These are phyloP conservation scores for Leuctra nigra DNA, from an alignment of 2,888 invertebrate species.

Conservation along the genomic window DNA sequence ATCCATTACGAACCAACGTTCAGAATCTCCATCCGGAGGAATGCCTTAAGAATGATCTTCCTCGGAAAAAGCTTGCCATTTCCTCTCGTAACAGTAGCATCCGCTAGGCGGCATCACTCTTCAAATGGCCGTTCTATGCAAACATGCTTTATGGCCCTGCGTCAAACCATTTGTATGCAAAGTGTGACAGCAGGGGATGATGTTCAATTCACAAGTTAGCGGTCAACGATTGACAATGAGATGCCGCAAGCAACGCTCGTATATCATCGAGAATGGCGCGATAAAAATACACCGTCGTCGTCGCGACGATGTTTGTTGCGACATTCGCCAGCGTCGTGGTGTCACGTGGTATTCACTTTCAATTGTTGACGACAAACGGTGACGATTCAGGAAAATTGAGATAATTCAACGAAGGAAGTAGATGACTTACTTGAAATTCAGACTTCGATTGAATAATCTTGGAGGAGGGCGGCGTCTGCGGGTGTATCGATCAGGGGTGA, in stretches of 20 bases:
- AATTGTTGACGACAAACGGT: neutral
- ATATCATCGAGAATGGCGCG: neutral
- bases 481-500: slow-evolving; percentile 12
- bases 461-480: neutral
- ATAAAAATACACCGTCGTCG: slow-evolving; percentile 2
- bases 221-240: slow-evolving; percentile 3
- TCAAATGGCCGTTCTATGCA: slow-evolving; percentile 5
- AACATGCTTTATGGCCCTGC: slow-evolving; percentile 9
- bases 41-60: slow-evolving; percentile 14
- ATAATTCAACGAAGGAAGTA: slow-evolving; percentile 7
- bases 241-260: neutral
- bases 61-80: slow-evolving; percentile 13
- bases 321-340: neutral
- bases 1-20: neutral
- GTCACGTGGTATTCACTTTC: neutral
- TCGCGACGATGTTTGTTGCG: neutral
- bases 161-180: slow-evolving; percentile 10
- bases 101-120: slow-evolving; percentile 6
- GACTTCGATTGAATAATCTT: slow-evolving; percentile 12
- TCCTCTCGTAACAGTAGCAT: slow-evolving; percentile 16
- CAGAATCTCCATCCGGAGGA: slow-evolving; percentile 5
- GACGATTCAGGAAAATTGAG: neutral
- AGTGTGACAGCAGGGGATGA: slow-evolving; percentile 5
- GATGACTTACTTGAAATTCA: slow-evolving; percentile 8
- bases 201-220: neutral